Base-by-base conservation (phyloP, 2,888 invertebrate genomes). In the Acrobasis repandana region DNA sequence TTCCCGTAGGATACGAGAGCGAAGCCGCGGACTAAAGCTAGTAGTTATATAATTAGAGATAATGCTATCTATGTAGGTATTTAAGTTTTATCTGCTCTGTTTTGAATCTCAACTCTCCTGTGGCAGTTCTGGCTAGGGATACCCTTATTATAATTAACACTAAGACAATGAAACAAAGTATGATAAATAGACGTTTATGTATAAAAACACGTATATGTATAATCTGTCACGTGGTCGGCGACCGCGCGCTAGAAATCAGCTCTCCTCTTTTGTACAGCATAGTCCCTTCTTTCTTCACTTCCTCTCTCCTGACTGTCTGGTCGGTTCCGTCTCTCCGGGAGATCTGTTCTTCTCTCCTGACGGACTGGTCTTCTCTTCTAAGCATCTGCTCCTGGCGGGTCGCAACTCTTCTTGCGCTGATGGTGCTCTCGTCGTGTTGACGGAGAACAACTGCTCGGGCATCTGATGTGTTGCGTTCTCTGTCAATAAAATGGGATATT, bases 251-350 rank as follows among this genome's bases (percentile, higher is more conserved):
- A 50, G 96, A 96, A 75, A 97, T 97, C 62, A 97, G 90, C 85
- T 96, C 96, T 64, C 96, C 94, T 65, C 97, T 90, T 85, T 97
- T 97, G 93, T 96, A 97, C 18, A 96, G 94, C 59, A 94, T 93
- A 64, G 90, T 87, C 65, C 68, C 72, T 61, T 70, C 72, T 64
- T 67, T 60, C 60, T 46, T 60, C 18, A 43, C 9, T 93, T 71
- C 65, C 16, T 66, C 65, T 69, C 64, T 74, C 54, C 64, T 61
- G 59, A 62, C 69, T 68, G 18, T 61, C 56, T 66, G 58, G 57
- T 65, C 65, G 33, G 11, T 2, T 14, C 71, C 56, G 88, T 62
- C 63, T 64, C 57, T 63, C 61, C 28, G 66, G 63, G 43, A n/a
- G 48, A 16, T 60, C 20, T 62, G 61, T 36, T 70, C 51, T 86